Conservation (phyloP, 2,113 vertebrate genomes). For the Salvelinus namaycush region DNA sequence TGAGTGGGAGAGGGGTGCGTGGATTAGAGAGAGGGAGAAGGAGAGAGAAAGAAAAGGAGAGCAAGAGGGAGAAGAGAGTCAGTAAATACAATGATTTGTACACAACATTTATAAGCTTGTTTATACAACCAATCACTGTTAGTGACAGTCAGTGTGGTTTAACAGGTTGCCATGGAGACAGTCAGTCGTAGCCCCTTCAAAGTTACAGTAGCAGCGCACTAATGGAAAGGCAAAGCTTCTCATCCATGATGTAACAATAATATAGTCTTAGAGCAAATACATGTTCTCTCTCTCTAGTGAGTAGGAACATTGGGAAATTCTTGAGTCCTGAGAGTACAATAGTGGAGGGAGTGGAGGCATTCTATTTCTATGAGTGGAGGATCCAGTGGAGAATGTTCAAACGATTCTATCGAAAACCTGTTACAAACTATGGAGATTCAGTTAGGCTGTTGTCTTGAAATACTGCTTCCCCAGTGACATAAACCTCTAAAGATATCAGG, state of each 20-base stretch:
- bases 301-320: neutral
- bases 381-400: too few species aligned
- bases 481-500: too few species aligned
- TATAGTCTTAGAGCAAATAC: neutral
- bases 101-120: neutral
- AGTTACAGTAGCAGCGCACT: neutral
- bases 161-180: conserved; percentile 1
- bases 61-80: neutral
- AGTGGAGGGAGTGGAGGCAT: too few species aligned
- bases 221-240: neutral
- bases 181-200: neutral
- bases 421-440: too few species aligned
- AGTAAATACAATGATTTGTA: neutral
- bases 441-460: too few species aligned
- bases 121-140: neutral
- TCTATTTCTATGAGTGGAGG: too few species aligned
- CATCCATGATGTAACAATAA: neutral
- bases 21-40: neutral
- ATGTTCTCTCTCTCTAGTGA: neutral
- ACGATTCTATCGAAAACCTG: too few species aligned
- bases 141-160: neutral
- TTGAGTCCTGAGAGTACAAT: too few species aligned
- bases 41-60: neutral
- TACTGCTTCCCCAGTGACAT: too few species aligned
- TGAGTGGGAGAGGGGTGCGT: too few species aligned